These are phyloP conservation scores for Diabrotica balteata DNA, from an alignment of 2,888 invertebrate species.

Conservation along the genomic window DNA sequence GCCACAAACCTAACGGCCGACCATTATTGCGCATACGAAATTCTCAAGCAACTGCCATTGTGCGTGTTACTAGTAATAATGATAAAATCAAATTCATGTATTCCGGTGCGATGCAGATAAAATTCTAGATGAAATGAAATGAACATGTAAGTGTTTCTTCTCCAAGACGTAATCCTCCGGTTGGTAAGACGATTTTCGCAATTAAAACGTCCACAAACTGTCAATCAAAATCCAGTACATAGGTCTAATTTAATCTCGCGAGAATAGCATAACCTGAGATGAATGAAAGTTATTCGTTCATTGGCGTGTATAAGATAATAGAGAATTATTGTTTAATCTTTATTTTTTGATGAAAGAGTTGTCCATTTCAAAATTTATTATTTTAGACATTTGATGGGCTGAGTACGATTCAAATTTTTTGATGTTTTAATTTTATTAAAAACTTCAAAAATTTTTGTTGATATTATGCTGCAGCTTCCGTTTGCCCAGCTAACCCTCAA, in stretches of 20 bases:
- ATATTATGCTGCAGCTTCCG: too few relatives aligned
- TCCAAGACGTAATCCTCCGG: conserved; percentile 15
- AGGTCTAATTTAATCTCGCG: conserved; percentile 37
- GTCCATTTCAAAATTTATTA: too few relatives aligned
- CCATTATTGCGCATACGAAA: background rate
- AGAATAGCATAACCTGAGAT: conserved; percentile 35
- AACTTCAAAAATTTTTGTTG: too few relatives aligned
- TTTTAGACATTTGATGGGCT: too few relatives aligned
- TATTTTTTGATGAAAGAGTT: too few relatives aligned
- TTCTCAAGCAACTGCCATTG: conserved; percentile 13
- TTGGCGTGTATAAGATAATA: conserved; percentile 3
- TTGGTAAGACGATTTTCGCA: conserved; percentile 39
- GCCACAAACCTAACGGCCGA: too few relatives aligned
- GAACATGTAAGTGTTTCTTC: conserved; percentile 17
- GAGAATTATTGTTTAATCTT: background rate
- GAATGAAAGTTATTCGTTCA: conserved; percentile 23
- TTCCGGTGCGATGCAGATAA: conserved; percentile 20
- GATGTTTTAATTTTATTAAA: too few relatives aligned
- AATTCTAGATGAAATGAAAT: conserved; percentile 17
- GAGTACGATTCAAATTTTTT: too few relatives aligned
- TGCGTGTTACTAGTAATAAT: conserved; percentile 9
- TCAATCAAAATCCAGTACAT: conserved; percentile 41
- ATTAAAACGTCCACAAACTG: conserved; percentile 40
- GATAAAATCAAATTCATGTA: conserved; percentile 22
- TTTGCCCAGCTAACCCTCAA: too few relatives aligned